Evolutionary conservation across 1,140 invertebrate species (phyloP), one percentile per base, ranked within the genome.

Genomic region (Bombus turneri): DNA sequence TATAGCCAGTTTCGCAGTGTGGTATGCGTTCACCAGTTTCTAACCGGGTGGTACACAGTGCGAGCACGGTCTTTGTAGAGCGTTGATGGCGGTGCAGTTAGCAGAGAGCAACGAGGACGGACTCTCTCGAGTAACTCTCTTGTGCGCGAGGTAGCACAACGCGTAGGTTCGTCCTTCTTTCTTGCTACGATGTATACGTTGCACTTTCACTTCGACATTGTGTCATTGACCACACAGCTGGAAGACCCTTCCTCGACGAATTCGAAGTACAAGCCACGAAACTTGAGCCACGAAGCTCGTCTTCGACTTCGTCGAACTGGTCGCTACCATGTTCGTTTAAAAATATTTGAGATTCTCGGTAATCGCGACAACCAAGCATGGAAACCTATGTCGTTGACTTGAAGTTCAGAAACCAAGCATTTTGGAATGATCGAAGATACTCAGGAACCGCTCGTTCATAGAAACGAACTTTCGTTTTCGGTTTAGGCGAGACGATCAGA

Each of bases 201-300:
- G 89, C 88, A 91, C 90, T 91, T 91, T 91, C 90, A 91, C 90
- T 91, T 76, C 75, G 73, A 68, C 85, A 87, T 73, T 81, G 90
- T 88, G 90, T 91, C 87, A 91, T 86, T 91, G 90, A 91, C 90
- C 89, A 91, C 77, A 25, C 76, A 64, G 6, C 81, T 74, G 66
- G 68, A 83, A 76, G 85, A 88, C 90, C 81, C 81, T 68, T 81
- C 57, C 22, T 47, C 69, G 66, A 82, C 78, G 62, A 88, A 83
- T 62, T 78, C 87, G 41, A 75, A 64, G 47, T 53, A 22, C 47
- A 18, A 22, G 47, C 47, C 47, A 53, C 47, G 47, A 53, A 53
- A 22, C 18, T 53, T 18, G 47, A 53, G 1, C 18, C 47, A 53
- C 47, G 47, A 53, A 22, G 37, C 37, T 66, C 59, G 12, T 25